phyloP scores from a whole-genome alignment of 2,888 invertebrate genomes.

The Hyppa rectilinea region DNA sequence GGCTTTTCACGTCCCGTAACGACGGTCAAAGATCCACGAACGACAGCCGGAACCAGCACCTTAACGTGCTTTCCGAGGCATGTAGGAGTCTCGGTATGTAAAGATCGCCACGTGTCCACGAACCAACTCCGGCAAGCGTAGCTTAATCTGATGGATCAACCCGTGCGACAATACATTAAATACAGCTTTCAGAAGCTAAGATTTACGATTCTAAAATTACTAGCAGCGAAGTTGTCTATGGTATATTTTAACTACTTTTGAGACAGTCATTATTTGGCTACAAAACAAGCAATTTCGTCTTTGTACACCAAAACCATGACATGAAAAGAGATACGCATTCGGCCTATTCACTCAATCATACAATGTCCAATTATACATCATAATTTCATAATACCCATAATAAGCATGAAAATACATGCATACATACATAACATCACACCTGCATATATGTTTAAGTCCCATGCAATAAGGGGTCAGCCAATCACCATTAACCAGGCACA shows the following conservation, averaged over 20 bases:
- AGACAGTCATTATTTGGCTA: neutral
- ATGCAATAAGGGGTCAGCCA: neutral
- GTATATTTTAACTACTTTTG: neutral
- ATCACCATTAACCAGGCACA: neutral
- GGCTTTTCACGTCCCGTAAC: too few species aligned
- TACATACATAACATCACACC: neutral
- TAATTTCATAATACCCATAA: slow-evolving; percentile 17
- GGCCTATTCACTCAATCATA: slow-evolving; percentile 2
- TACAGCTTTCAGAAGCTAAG: neutral
- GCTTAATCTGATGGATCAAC: too few species aligned
- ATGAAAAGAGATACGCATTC: slow-evolving; percentile 12
- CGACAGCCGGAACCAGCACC: too few species aligned
- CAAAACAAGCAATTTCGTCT: slow-evolving; percentile 8
- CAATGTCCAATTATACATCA: slow-evolving; percentile 37
- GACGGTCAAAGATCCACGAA: too few species aligned
- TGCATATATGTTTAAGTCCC: neutral
- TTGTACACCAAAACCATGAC: slow-evolving; percentile 18
- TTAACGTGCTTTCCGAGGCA: too few species aligned
- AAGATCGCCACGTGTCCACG: too few species aligned
- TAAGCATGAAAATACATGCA: slow-evolving; percentile 27
- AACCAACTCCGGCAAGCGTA: too few species aligned
- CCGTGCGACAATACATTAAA: too few species aligned
- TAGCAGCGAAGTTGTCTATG: too few species aligned
- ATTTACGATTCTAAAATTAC: slow-evolving; percentile 9
- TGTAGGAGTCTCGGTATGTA: too few species aligned